Evolutionary conservation across 2,888 invertebrate genomes (phyloP).

Genomic region (Noctua janthe): DNA sequence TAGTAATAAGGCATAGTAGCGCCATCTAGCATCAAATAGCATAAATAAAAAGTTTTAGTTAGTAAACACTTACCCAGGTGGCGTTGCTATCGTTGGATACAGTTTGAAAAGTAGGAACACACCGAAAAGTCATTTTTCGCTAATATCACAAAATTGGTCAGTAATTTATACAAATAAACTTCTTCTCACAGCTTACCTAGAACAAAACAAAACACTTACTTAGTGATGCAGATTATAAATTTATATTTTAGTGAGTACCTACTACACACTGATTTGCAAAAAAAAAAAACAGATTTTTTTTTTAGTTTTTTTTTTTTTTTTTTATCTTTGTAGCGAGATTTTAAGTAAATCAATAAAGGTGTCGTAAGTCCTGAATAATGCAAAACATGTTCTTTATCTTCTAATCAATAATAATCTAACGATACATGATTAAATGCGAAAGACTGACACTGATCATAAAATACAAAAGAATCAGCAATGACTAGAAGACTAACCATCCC

Average conservation of each 20-base stretch:
- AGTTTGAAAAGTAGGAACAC: constrained; percentile 92
- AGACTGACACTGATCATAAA: not conserved
- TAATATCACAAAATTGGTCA: constrained; percentile 73
- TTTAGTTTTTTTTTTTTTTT: too few relatives aligned
- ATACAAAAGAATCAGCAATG: constrained; percentile 12
- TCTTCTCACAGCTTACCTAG: constrained; percentile 92
- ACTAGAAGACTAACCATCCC: constrained; percentile 28
- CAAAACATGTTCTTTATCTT: too few relatives aligned
- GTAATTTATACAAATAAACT: constrained; percentile 74
- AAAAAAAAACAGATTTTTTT: not conserved
- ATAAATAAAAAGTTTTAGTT: constrained; percentile 41
- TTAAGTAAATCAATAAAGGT: not conserved
- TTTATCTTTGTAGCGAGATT: not conserved
- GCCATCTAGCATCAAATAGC: constrained; percentile 76
- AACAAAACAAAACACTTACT: constrained; percentile 91
- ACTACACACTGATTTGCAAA: not conserved
- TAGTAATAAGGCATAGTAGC: not conserved
- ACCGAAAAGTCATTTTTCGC: constrained; percentile 92
- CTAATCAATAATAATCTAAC: too few relatives aligned
- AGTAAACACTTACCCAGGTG: constrained; percentile 91
- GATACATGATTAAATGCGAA: not conserved
- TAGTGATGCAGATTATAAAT: constrained; percentile 82
- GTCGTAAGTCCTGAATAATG: not conserved
- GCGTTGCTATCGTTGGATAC: constrained; percentile 92
- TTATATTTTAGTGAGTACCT: not conserved